Conservation (phyloP, 2,888 invertebrate genomes). For the Hoplodrina ambigua region DNA sequence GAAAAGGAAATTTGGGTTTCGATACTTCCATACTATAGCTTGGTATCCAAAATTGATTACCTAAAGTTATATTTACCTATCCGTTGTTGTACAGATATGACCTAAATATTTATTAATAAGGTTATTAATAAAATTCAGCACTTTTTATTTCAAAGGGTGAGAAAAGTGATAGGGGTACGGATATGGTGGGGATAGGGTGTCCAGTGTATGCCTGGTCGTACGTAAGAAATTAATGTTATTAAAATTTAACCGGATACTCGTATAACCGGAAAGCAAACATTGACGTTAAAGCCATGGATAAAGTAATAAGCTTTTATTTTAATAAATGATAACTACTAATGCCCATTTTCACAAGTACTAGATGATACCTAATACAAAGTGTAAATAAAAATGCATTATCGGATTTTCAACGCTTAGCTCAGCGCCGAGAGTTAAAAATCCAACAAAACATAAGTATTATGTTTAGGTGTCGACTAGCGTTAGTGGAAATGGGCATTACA, state of each 20-base stretch:
- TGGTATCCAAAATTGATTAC: background rate
- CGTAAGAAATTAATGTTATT: too few species aligned
- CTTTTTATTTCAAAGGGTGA: background rate
- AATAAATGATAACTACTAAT: constrained; percentile 16
- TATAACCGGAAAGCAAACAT: background rate
- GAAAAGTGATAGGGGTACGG: too few species aligned
- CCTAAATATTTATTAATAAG: too few species aligned
- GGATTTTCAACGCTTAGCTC: too few species aligned
- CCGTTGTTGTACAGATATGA: background rate
- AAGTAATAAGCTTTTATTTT: background rate
- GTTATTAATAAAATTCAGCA: too few species aligned
- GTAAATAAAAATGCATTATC: too few species aligned
- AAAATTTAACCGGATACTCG: too few species aligned
- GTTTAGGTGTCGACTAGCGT: background rate
- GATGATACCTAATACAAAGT: too few species aligned
- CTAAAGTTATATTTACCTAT: background rate
- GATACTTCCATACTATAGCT: background rate
- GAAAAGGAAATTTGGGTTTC: background rate
- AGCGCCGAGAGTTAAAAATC: background rate
- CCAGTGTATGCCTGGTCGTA: too few species aligned
- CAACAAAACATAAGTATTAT: background rate
- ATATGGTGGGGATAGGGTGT: too few species aligned
- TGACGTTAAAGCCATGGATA: background rate
- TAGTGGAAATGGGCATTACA: constrained; percentile 6
- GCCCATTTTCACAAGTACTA: too few species aligned